Evolutionary conservation across 2,113 vertebrate genomes (phyloP), one percentile per base, ranked within the genome.

Genomic region (Hemichromis elongatus): DNA sequence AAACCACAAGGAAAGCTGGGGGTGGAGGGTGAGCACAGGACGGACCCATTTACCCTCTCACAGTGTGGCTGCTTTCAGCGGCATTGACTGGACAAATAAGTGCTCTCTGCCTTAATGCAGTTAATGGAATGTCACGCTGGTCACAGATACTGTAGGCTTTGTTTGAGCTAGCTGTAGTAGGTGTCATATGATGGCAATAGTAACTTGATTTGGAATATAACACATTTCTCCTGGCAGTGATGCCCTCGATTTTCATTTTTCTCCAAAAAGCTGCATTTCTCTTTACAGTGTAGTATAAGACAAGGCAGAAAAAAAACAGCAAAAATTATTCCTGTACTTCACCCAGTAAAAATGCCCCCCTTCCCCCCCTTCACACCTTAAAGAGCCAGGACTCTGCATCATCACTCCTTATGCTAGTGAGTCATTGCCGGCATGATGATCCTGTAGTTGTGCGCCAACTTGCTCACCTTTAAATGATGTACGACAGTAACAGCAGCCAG

Each of bases 381-480:
- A 82, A 75, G 88, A 90, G 81, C 85, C 30, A 24, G 82, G 75
- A 81, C 89, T 90, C 88, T 55, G 90, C 93, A 88, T 94, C 89
- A 89, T 90, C 90, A 24, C 90, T 90, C 85, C 89, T 63, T 82
- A 84, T 89, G 86, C 87, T 53, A 82, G 92, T 95, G 94, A 95
- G 92, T 95, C 95, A 95, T 86, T 91, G 89, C 81, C 66, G 54
- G 89, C 90, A 88, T 85, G 93, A 92, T 92, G 92, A 95, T 89
- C 90, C 84, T 75, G 59, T 82, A 92, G 81, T 92, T 87, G 79
- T 90, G 86, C 81, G 80, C 86, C 93, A 91, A 88, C 86, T 89
- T 90, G 85, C 80, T 85, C 89, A 28, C 50, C 82, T 84, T 90
- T 70, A 85, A 88, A 86, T 80, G 78, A 92, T 92, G 89, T 55